These are phyloP conservation scores for Hippocampus comes DNA, from an alignment of 2,113 vertebrate genomes.

Conservation along the genomic window DNA sequence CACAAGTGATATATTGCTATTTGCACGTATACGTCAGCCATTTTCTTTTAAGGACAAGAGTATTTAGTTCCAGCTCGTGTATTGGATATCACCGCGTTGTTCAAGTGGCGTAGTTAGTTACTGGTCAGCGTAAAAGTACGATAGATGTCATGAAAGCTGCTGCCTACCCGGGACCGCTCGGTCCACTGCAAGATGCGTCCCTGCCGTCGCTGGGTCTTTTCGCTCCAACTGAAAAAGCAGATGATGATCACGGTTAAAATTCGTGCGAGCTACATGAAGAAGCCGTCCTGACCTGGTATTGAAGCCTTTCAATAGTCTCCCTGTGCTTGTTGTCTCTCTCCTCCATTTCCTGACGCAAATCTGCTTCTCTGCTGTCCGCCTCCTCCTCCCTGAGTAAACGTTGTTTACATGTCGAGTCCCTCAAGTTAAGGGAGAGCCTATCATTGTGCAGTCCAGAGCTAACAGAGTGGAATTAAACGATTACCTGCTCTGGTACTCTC, in stretches of 20 bases:
- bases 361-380: constrained; percentile 74
- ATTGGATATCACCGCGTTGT: too few species aligned
- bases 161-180: constrained; percentile 56
- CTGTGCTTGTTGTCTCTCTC: constrained; percentile 75
- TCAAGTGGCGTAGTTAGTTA: too few species aligned
- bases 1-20: too few species aligned
- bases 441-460: background rate
- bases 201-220: constrained; percentile 32
- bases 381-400: constrained; percentile 74
- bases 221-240: constrained; percentile 34
- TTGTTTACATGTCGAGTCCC: constrained; percentile 1
- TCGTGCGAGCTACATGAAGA: background rate
- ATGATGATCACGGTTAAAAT: constrained; percentile 5
- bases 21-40: background rate
- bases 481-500: constrained; percentile 86
- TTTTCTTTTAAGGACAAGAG: background rate
- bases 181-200: constrained; percentile 49
- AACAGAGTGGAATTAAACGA: constrained; percentile 20
- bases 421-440: background rate
- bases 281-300: constrained; percentile 49
- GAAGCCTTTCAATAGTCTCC: constrained; percentile 71
- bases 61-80: too few species aligned
- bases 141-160: background rate
- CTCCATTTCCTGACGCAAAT: constrained; percentile 72
- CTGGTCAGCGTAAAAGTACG: background rate